Conservation (phyloP, 2,797 vertebrate genomes). For the Platalea minor region DNA sequence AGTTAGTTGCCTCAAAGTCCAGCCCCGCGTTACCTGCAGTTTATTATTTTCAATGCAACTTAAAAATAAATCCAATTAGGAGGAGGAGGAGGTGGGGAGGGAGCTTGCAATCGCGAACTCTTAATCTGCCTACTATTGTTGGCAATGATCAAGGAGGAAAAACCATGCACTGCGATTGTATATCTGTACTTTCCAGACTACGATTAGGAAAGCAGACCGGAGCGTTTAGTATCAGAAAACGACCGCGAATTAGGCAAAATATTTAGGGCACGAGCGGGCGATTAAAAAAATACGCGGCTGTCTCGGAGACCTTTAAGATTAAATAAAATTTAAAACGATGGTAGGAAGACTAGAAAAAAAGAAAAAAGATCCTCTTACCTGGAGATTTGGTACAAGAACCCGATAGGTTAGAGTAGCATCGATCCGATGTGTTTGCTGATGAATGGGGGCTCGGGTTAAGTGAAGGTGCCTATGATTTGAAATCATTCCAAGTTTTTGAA, state of each 20-base stretch:
- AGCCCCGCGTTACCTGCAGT: slow-evolving; percentile 72
- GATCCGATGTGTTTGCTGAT: slow-evolving; percentile 84
- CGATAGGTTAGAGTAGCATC: slow-evolving; percentile 85
- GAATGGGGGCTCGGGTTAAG: slow-evolving; percentile 84
- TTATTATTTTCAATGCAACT: slow-evolving; percentile 69
- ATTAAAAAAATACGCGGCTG: slow-evolving; percentile 27
- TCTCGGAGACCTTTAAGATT: slow-evolving; percentile 58
- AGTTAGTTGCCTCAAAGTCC: slow-evolving; percentile 81
- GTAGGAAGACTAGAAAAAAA: not conserved
- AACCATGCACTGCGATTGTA: slow-evolving; percentile 70
- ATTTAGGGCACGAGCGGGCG: slow-evolving; percentile 45
- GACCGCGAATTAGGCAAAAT: slow-evolving; percentile 53
- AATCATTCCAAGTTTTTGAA: slow-evolving; percentile 97
- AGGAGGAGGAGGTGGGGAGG: slow-evolving; percentile 45
- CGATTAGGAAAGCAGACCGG: slow-evolving; percentile 69
- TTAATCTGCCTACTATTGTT: slow-evolving; percentile 79
- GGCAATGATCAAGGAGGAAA: slow-evolving; percentile 72
- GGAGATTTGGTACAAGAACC: slow-evolving; percentile 82
- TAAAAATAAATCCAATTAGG: slow-evolving; percentile 70
- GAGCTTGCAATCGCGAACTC: slow-evolving; percentile 73
- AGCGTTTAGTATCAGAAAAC: slow-evolving; percentile 31
- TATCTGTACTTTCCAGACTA: slow-evolving; percentile 72
- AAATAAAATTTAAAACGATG: slow-evolving; percentile 68
- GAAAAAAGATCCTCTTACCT: slow-evolving; percentile 84
- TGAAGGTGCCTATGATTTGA: slow-evolving; percentile 88